These are phyloP conservation scores for Xenotilapia flavipinnis DNA, from an alignment of 2,113 vertebrate genomes.

Conservation along the genomic window DNA sequence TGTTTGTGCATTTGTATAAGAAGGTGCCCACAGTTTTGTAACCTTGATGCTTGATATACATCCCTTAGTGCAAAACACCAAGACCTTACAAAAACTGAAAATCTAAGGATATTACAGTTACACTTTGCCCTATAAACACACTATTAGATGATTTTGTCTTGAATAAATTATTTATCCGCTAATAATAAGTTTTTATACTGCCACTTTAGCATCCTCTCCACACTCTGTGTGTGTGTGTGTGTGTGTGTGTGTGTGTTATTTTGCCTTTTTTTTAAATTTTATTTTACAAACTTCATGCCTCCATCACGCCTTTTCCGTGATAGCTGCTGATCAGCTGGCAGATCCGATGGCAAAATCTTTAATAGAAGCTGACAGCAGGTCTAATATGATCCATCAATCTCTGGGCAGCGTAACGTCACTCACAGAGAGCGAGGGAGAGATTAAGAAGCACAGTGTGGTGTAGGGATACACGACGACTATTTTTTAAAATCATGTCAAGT, in stretches of 20 bases:
- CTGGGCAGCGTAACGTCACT: not conserved
- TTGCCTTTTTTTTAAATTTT: fast-evolving
- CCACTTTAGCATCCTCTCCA: not conserved
- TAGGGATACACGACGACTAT: not conserved
- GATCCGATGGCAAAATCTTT: not conserved
- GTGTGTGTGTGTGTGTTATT: not conserved
- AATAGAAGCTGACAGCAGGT: not conserved
- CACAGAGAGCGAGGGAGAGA: not conserved
- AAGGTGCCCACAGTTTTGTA: not conserved
- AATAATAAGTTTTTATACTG: too few relatives aligned
- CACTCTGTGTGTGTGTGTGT: not conserved
- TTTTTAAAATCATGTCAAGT: not conserved
- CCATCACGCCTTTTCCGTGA: not conserved
- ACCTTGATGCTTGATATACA: not conserved
- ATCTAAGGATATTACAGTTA: not conserved
- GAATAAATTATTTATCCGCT: not conserved
- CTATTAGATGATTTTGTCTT: not conserved
- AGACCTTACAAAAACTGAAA: not conserved
- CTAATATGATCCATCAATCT: not conserved
- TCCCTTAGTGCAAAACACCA: not conserved
- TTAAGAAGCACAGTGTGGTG: not conserved
- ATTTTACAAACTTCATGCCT: not conserved
- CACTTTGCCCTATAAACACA: not conserved
- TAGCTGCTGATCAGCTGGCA: not conserved
- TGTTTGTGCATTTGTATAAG: not conserved